These are phyloP conservation scores for Montipora capitata DNA, from an alignment of 92 coral and sea anemone genomes.

Conservation along the genomic window DNA sequence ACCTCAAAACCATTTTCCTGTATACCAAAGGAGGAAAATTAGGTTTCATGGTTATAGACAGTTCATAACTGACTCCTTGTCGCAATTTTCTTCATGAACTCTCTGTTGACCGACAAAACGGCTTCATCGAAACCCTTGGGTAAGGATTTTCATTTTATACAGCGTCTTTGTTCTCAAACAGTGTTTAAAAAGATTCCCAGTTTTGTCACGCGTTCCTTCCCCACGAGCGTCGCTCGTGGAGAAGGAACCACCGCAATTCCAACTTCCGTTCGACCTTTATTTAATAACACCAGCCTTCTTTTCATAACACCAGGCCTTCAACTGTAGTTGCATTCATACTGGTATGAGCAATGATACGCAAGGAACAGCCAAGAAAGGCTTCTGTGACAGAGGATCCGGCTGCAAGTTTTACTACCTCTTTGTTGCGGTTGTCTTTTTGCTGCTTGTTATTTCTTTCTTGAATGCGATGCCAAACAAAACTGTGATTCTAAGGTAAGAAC, in stretches of 20 bases:
- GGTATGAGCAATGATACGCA: slow-evolving; percentile 27
- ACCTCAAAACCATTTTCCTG: too few relatives aligned
- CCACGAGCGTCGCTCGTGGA: rapidly evolving
- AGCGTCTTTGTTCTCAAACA: too few relatives aligned
- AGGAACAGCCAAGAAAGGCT: slow-evolving; percentile 77
- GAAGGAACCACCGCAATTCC: not conserved
- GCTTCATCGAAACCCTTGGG: too few relatives aligned
- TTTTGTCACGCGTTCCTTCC: too few relatives aligned
- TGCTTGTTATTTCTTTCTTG: slow-evolving; percentile 67
- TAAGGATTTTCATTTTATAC: too few relatives aligned
- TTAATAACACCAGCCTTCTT: not conserved
- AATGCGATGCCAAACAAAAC: slow-evolving; percentile 85
- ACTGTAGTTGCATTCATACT: slow-evolving; percentile 85
- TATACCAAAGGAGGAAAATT: too few relatives aligned
- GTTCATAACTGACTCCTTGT: too few relatives aligned
- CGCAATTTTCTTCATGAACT: too few relatives aligned
- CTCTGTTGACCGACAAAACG: too few relatives aligned
- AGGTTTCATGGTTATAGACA: too few relatives aligned
- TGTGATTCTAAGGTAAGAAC: slow-evolving; percentile 84
- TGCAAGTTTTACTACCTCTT: slow-evolving; percentile 83
- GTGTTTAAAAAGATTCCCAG: too few relatives aligned
- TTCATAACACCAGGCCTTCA: slow-evolving; percentile 7
- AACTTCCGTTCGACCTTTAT: not conserved
- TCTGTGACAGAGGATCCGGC: slow-evolving; percentile 88
- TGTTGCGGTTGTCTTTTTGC: slow-evolving; percentile 44